phyloP scores from a whole-genome alignment of 2,113 vertebrate species.

The Lanius ludovicianus region DNA sequence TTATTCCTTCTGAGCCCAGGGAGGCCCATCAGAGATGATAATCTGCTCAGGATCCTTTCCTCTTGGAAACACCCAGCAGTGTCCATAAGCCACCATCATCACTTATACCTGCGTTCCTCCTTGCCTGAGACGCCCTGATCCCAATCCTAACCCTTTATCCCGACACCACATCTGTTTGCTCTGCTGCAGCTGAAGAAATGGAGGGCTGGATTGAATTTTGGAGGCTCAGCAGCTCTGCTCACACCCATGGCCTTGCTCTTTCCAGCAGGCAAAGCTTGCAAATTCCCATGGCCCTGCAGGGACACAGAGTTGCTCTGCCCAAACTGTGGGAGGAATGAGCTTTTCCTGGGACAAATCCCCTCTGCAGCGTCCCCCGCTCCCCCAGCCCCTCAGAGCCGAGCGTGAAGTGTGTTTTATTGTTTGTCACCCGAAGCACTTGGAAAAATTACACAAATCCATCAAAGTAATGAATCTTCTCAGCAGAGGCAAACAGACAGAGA shows the following conservation, averaged over 20 bases:
- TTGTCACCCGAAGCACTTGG: constrained; percentile 66
- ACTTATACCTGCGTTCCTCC: accelerated
- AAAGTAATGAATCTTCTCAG: constrained; percentile 70
- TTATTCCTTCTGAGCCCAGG: neutral
- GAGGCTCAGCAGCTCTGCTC: neutral
- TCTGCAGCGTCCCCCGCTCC: neutral
- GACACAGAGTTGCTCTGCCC: accelerated
- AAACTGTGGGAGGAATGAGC: neutral
- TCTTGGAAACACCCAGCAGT: neutral
- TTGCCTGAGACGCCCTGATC: neutral
- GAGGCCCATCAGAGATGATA: neutral
- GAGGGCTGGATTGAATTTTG: neutral
- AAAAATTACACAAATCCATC: constrained; percentile 75
- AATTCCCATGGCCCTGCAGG: neutral
- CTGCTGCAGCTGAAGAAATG: neutral
- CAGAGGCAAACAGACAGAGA: constrained; percentile 65
- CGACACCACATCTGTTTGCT: neutral
- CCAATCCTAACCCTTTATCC: neutral
- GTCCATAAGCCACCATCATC: accelerated
- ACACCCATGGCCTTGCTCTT: neutral
- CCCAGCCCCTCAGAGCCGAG: neutral
- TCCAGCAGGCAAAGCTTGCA: neutral
- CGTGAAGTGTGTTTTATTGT: constrained; percentile 25
- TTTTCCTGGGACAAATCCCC: neutral
- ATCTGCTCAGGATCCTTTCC: neutral